Evolutionary conservation across 2,888 invertebrate species (phyloP).

Genomic region (Cephonodes hylas): DNA sequence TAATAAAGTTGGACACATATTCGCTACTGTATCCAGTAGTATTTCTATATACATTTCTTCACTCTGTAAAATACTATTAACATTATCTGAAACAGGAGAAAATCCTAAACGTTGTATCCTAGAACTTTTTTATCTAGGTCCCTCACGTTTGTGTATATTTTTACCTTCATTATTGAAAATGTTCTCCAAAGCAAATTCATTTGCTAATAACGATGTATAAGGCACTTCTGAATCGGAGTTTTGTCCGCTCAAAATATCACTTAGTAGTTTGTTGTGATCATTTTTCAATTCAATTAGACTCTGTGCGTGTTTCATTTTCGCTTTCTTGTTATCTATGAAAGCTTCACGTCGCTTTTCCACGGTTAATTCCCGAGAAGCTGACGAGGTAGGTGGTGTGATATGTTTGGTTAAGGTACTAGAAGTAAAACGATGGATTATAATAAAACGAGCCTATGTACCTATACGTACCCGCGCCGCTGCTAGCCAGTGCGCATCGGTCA

Average conservation of each 20-base stretch:
- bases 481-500: too few relatives aligned
- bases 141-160: conserved; percentile 11
- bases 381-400: conserved; percentile 82
- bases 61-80: conserved; percentile 83
- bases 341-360: conserved; percentile 63
- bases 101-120: too few relatives aligned
- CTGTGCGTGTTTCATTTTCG: conserved; percentile 64
- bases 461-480: too few relatives aligned
- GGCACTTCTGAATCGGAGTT: conserved; percentile 72
- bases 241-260: conserved; percentile 52
- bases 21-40: conserved; percentile 81
- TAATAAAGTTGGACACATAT: conserved; percentile 81
- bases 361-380: conserved; percentile 53
- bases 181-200: conserved; percentile 63
- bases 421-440: too few relatives aligned
- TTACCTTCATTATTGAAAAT: conserved; percentile 66
- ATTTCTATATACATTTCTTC: conserved; percentile 85
- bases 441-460: too few relatives aligned
- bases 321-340: conserved; percentile 66
- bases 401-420: conserved; percentile 86
- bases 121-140: too few relatives aligned
- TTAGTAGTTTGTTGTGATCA: conserved; percentile 55
- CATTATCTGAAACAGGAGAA: conserved; percentile 67
- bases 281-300: conserved; percentile 64
- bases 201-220: conserved; percentile 66